These are phyloP conservation scores for Reticulitermes lucifugus DNA, from an alignment of 2,888 invertebrate genomes.

Conservation along the genomic window DNA sequence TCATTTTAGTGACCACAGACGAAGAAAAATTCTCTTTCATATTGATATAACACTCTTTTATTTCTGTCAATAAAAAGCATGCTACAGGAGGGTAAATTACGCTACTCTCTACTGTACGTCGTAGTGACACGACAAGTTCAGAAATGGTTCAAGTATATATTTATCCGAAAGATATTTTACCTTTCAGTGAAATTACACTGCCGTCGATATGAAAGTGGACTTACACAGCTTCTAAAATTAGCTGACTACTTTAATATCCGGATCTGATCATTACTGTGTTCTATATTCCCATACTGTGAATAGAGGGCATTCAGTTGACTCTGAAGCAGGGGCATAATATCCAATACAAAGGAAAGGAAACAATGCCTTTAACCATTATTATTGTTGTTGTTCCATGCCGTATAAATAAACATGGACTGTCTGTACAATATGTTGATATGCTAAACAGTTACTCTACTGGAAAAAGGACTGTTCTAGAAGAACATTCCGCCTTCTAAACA, in stretches of 20 bases:
- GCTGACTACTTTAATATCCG: conserved; percentile 5
- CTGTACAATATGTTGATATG: neutral
- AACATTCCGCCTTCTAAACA: neutral
- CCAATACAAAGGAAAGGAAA: neutral
- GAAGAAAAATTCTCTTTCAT: neutral
- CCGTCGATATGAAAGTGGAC: neutral
- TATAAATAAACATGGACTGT: neutral
- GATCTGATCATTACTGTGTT: neutral
- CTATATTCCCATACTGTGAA: neutral
- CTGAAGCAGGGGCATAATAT: neutral
- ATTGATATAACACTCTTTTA: conserved; percentile 27
- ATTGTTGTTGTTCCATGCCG: neutral
- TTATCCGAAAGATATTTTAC: neutral
- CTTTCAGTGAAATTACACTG: neutral
- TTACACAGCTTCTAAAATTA: conserved; percentile 7
- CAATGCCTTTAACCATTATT: neutral
- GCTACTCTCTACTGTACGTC: neutral
- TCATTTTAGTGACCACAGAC: neutral
- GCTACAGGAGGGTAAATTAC: neutral
- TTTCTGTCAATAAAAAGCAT: neutral
- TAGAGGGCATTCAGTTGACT: neutral
- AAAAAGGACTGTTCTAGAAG: neutral
- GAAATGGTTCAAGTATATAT: neutral
- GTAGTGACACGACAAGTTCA: neutral
- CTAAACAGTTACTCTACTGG: neutral